Evolutionary conservation across 2,888 invertebrate genomes (phyloP).

Genomic region (Drosophila basisetae): DNA sequence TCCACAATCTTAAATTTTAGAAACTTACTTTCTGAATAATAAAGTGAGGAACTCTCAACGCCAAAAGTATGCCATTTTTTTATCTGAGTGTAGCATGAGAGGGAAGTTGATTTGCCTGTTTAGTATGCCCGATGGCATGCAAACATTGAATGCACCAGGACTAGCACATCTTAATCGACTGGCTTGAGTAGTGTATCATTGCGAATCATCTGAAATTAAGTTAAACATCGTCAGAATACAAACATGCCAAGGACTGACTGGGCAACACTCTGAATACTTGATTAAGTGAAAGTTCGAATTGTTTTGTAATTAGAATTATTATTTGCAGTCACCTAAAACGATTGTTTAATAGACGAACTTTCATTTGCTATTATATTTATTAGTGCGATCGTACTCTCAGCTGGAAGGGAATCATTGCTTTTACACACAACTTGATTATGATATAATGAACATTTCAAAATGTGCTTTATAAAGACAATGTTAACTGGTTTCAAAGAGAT

Average conservation of each 20-base stretch:
- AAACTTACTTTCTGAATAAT: not conserved
- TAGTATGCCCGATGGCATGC: constrained; percentile 1
- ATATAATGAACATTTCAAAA: not conserved
- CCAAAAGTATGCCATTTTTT: not conserved
- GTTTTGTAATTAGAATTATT: not conserved
- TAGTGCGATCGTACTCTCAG: not conserved
- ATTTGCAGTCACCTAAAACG: not conserved
- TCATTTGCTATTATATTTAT: not conserved
- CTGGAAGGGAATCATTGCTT: not conserved
- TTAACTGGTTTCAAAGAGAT: not conserved
- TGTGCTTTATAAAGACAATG: not conserved
- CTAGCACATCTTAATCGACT: not conserved
- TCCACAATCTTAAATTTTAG: not conserved
- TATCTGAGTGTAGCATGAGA: not conserved
- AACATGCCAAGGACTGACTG: not conserved
- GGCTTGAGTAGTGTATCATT: not conserved
- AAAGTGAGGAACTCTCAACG: not conserved
- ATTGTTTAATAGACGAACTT: not conserved
- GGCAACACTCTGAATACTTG: not conserved
- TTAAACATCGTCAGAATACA: not conserved
- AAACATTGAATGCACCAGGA: constrained; percentile 13
- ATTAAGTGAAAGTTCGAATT: not conserved
- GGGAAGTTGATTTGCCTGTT: not conserved
- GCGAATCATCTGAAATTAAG: constrained; percentile 19
- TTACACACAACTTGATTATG: not conserved